Evolutionary conservation across 2,797 vertebrate species (phyloP), one percentile per base, ranked within the genome.

Genomic region (Bufotes viridis): DNA sequence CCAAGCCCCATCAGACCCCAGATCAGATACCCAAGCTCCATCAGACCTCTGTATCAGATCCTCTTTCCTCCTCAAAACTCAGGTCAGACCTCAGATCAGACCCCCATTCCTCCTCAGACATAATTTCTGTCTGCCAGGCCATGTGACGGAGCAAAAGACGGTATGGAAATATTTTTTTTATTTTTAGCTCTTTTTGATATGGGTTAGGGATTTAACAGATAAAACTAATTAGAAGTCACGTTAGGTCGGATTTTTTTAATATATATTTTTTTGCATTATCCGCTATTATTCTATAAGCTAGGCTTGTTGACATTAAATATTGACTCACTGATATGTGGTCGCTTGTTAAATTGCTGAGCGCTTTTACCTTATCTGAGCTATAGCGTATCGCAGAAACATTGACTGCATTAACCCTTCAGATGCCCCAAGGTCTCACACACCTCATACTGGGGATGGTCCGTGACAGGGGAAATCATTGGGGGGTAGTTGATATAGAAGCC

Each of bases 281-380:
- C 20, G 49, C 60, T 85, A 76, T 85, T 53, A 78, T 78, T 85
- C 84, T 85, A 63, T 85, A 78, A 85, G 74, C 78, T 78, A 53
- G 58, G 2, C 24, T 60, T 85, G 74, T 85, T 85, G 74, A 85
- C 84, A 85, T 67, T 67, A 85, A 85, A 85, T 85, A 85, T 85
- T 85, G 74, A 85, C 84, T 51, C 42, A 76, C 72, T 65, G 84
- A 85, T 78, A 85, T 17, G 8, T 26, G 9, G 83, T 85, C 83
- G 53, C 60, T 65, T 65, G 34, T 76, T 20, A 85, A 79, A 53
- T 67, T 55, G 42, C 84, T 11, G 49, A 34, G 76, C 15, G 80
- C 85, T 80, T 86, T 86, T 79, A 80, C 76, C 85, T 86, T 86
- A 79, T 86, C 85, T 57, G 18, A 42, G 76, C 63, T 79, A 79